Base-by-base conservation (phyloP, 1,140 invertebrate genomes). In the Hycleus cichorii region DNA sequence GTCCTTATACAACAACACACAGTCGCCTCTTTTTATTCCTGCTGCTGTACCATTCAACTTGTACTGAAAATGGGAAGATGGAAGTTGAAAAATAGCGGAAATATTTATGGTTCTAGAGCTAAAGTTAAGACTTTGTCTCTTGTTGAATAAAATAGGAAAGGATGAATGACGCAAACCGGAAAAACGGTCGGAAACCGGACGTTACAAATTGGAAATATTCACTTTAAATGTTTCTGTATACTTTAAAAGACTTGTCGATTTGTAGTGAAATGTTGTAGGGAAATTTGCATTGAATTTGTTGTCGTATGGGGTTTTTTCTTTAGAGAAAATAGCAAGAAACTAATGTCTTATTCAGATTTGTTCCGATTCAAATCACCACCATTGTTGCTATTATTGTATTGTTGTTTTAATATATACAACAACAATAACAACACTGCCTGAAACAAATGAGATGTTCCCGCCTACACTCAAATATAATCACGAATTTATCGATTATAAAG, bases 401-500 rank as follows among this genome's bases (percentile, higher is more conserved):
- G 3, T 27, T 27, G 42, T 26, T 53, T 44, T n/a, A 8, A 44
- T 26, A 11, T 40, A 44, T 12, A 25, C 27, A 52, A 44, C 39
- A 40, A 40, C 39, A 40, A 40, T 40, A 12, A 42, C 39, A 18
- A 52, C 46, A 46, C 42, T 45, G 42, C 46, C 43, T 39, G 39
- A 53, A 53, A 53, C 51, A 40, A 53, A 53, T 53, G 51, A 53
- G 51, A 53, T 53, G 51, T 53, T 53, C 44, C 25, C 58, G 58
- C 58, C 58, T 51, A 55, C 58, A 39, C 51, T 55, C 49, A 39
- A 55, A 54, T 45, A 55, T 43, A 55, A 53, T 60, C 58, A 60
- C 58, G 58, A 60, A 49, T 60, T 60, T 49, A 60, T 60, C 58
- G 58, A 60, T 60, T 60, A 32, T 32, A 49, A 60, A 49, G 47